Evolutionary conservation across 2,113 vertebrate species (phyloP).

Genomic region (human): DNA sequence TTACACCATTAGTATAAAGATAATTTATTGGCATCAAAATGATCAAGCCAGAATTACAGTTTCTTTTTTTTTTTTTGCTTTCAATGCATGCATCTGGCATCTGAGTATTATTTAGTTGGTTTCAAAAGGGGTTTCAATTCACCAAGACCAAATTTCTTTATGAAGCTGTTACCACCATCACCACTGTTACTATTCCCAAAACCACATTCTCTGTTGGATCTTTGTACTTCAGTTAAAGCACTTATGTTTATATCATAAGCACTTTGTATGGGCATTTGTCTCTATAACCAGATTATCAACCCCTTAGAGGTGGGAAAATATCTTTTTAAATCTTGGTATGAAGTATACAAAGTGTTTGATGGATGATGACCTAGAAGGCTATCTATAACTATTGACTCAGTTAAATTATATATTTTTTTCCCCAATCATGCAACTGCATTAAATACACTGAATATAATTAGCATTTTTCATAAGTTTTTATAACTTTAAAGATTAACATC

Average conservation of each 20-base stretch:
- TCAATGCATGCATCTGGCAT: neutral
- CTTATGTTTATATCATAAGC: neutral
- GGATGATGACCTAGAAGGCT: neutral
- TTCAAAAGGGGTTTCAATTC: neutral
- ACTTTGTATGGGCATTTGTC: neutral
- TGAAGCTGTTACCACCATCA: neutral
- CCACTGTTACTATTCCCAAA: neutral
- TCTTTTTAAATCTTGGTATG: slow-evolving; percentile 19
- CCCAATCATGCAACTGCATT: neutral
- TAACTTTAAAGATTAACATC: slow-evolving; percentile 19
- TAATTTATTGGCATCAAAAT: slow-evolving; percentile 23
- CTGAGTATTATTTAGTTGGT: neutral
- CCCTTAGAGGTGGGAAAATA: neutral
- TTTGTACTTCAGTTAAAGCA: slow-evolving; percentile 6
- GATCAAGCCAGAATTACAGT: slow-evolving; percentile 30
- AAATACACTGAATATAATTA: neutral
- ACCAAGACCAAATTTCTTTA: neutral
- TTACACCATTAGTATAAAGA: neutral
- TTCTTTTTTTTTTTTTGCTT: neutral
- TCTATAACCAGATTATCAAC: neutral
- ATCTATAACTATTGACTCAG: neutral
- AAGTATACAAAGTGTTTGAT: neutral
- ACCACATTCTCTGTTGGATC: neutral
- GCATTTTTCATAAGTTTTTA: slow-evolving; percentile 30
- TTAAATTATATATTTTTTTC: slow-evolving; percentile 19